Evolutionary conservation across 1,140 invertebrate species (phyloP), one percentile per base, ranked within the genome.

Genomic region (Drosophila willistoni): DNA sequence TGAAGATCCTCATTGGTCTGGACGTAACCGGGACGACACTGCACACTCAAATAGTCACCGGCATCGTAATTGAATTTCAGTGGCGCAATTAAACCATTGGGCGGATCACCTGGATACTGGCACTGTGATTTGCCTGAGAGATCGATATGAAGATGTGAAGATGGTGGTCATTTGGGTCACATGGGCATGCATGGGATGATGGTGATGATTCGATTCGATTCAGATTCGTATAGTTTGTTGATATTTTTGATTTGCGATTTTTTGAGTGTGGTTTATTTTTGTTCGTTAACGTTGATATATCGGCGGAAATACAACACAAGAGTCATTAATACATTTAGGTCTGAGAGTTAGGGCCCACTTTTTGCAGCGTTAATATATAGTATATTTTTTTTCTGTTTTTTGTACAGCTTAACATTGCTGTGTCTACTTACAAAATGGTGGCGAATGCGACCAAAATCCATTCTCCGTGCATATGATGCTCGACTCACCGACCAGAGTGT

Each of bases 381-480:
- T 69, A 70, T 69, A 79, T 76, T 71, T 47, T 62, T 47, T 86
- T 78, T 82, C 64, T 82, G 75, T 79, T 61, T 78, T 65, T 47
- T 67, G 61, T 69, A 71, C 73, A 77, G 77, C 72, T 68, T 71
- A 22, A 51, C 44, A 51, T 51, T 51, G 44, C 44, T 51, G 44
- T 77, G 74, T 83, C 77, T 92, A 92, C 92, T 93, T 93, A 93
- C 97, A 98, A 84, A 96, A 94, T 69, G 97, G 97, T n/a, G 96
- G 94, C 62, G 96, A 94, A 91, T 97, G 96, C 7, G 96, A 97
- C 97, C 97, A 98, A 73, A 95, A 95, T 41, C 97, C 97, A 75
- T 95, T 96, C 92, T 97, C 96, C 14, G 95, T 96, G 92, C 97
- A 98, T 17, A 97, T 96, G 69, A 96, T 95, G 29, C 95, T 96